These are phyloP conservation scores for Rhinoderma darwinii DNA, from an alignment of 2,113 vertebrate genomes.

Conservation along the genomic window DNA sequence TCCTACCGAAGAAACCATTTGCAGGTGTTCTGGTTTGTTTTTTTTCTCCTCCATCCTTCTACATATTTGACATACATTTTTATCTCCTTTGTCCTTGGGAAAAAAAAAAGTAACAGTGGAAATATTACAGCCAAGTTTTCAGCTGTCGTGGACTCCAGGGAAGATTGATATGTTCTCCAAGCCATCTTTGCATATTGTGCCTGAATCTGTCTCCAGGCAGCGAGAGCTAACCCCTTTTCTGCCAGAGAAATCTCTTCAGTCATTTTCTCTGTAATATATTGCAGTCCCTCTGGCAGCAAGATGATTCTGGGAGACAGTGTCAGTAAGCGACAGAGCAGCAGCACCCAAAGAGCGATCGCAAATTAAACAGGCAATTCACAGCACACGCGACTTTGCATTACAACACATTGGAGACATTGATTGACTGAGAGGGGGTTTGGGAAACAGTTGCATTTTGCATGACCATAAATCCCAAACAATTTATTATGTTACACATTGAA, in stretches of 20 bases:
- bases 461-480: background rate
- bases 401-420: background rate
- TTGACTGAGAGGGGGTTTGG: background rate
- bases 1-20: slow-evolving; percentile 65
- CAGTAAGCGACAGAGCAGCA: slow-evolving; percentile 24
- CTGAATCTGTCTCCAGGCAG: slow-evolving; percentile 73
- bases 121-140: slow-evolving; percentile 80
- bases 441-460: background rate
- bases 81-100: slow-evolving; percentile 86
- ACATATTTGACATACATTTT: slow-evolving; percentile 80
- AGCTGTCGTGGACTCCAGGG: slow-evolving; percentile 77
- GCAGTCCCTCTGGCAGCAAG: slow-evolving; percentile 51
- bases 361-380: slow-evolving; percentile 30
- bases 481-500: background rate
- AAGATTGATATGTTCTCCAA: slow-evolving; percentile 82
- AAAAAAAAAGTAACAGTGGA: slow-evolving; percentile 79
- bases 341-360: background rate
- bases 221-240: slow-evolving; percentile 60
- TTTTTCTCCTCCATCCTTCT: slow-evolving; percentile 71
- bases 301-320: slow-evolving; percentile 50
- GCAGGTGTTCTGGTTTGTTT: slow-evolving; percentile 65
- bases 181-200: slow-evolving; percentile 72
- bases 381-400: background rate
- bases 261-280: slow-evolving; percentile 56
- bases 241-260: slow-evolving; percentile 54